phyloP scores from a whole-genome alignment of 2,113 vertebrate species.

The Canis aureus region DNA sequence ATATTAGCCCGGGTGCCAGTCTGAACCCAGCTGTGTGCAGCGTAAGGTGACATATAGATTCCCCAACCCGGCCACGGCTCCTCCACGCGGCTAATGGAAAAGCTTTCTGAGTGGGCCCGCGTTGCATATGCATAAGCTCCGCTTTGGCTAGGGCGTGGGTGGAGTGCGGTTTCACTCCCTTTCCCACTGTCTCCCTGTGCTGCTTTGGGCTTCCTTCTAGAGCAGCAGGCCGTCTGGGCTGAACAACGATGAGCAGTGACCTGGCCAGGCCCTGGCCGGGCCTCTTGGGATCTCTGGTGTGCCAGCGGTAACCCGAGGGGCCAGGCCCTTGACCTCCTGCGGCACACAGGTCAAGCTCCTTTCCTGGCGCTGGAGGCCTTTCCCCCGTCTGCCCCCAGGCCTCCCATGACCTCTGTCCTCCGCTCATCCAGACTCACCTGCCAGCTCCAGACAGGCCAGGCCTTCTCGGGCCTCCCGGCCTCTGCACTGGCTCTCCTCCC shows the following conservation, averaged over 20 bases:
- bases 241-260: too few species aligned
- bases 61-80: slow-evolving; percentile 85
- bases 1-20: slow-evolving; percentile 87
- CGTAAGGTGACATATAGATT: slow-evolving; percentile 88
- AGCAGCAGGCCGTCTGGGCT: neutral
- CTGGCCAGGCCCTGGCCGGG: neutral
- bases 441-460: neutral
- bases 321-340: neutral
- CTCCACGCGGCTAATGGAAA: slow-evolving; percentile 85
- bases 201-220: slow-evolving; percentile 54
- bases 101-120: slow-evolving; percentile 68
- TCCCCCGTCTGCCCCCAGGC: too few species aligned
- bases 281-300: neutral
- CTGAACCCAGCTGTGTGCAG: slow-evolving; percentile 90
- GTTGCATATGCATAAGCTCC: slow-evolving; percentile 84
- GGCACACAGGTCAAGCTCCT: neutral
- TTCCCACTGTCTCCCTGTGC: slow-evolving; percentile 30
- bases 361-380: neutral
- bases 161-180: accelerated
- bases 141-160: slow-evolving; percentile 62
- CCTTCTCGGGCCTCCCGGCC: neutral
- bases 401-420: accelerated
- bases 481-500: neutral
- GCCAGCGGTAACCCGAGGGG: neutral
- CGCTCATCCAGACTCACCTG: neutral